Evolutionary conservation across 1,140 invertebrate species (phyloP).

Genomic region (Bilobella aurantiaca): DNA sequence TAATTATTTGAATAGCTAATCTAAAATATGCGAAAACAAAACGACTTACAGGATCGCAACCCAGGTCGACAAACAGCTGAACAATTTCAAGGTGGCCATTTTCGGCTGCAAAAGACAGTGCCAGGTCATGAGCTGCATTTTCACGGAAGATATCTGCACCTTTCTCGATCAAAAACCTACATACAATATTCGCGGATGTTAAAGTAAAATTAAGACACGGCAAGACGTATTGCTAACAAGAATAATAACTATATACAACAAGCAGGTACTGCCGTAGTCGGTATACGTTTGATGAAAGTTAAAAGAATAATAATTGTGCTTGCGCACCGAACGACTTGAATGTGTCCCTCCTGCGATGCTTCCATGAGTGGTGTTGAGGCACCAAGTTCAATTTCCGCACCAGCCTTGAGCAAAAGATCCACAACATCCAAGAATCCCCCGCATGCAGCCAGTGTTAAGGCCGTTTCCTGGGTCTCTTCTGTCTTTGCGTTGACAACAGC

Average conservation of each 20-base stretch:
- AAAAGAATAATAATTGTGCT: no score
- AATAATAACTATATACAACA: no score
- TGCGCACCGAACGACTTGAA: constrained; percentile 70
- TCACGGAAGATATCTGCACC: constrained; percentile 84
- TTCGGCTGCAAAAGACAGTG: constrained; percentile 93
- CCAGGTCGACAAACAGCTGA: constrained; percentile 72
- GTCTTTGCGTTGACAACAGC: constrained; percentile 97
- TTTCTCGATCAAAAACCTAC: constrained; percentile 62
- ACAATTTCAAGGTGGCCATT: constrained; percentile 91
- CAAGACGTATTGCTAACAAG: no score
- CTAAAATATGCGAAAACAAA: background rate
- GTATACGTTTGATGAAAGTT: no score
- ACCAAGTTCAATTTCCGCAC: constrained; percentile 88
- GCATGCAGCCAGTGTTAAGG: constrained; percentile 90
- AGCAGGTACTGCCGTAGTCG: background rate
- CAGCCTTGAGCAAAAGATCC: constrained; percentile 88
- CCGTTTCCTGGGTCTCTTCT: constrained; percentile 96
- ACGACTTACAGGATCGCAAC: constrained; percentile 65
- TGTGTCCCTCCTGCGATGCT: constrained; percentile 91
- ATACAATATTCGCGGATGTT: constrained; percentile 9
- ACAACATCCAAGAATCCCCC: constrained; percentile 96
- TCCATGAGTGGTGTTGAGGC: constrained; percentile 97
- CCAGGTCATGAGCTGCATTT: constrained; percentile 90
- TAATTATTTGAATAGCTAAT: background rate
- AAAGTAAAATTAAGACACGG: no score